Percentiles rank a stretch among this genome's conserved stretches.
Conservation (phyloP, 2,113 vertebrate species). For the Phocoena sinus region DNA sequence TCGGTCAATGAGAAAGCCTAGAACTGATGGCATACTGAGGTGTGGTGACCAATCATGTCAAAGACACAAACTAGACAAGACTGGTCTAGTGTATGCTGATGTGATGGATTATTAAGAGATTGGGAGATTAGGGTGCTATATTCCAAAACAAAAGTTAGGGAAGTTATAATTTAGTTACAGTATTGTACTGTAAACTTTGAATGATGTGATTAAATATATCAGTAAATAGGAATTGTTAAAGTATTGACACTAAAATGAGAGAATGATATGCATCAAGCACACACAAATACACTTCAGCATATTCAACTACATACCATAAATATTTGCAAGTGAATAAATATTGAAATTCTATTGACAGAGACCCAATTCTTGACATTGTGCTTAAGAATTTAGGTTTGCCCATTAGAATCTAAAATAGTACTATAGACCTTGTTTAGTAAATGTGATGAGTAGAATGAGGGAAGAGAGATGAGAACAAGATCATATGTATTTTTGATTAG, state of each 20-base stretch:
- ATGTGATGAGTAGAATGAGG: background rate
- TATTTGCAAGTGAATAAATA: background rate
- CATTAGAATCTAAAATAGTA: background rate
- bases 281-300: background rate
- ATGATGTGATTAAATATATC: background rate
- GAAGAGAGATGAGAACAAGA: background rate
- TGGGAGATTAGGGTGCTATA: background rate
- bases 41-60: background rate
- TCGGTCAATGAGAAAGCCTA: background rate
- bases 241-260: background rate
- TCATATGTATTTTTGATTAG: background rate
- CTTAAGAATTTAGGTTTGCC: background rate
- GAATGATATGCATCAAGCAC: background rate
- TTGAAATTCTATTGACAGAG: background rate
- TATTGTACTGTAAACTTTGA: background rate
- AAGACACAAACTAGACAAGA: background rate
- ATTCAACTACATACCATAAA: background rate
- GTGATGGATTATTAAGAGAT: background rate
- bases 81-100: fast-evolving
- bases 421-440: background rate
- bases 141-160: background rate
- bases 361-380: background rate
- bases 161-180: background rate
- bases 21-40: background rate
- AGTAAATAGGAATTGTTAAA: background rate